Conservation (phyloP, 2,797 vertebrate genomes). For the Takifugu ocellatus region DNA sequence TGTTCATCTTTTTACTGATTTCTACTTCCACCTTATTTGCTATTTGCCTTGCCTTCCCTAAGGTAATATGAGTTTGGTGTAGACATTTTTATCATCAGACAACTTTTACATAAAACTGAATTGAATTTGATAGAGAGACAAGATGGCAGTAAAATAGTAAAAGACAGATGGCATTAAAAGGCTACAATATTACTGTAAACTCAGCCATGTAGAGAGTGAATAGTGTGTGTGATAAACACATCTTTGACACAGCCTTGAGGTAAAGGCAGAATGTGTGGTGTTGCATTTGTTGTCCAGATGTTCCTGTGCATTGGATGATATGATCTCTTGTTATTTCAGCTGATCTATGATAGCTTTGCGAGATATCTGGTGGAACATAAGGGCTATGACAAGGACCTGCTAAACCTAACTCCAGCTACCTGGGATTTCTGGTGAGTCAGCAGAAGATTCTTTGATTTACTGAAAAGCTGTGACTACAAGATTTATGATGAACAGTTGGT, state of each 20-base stretch:
- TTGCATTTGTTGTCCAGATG: too few relatives aligned
- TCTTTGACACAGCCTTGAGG: too few relatives aligned
- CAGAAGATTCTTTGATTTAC: neutral
- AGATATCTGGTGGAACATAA: constrained; percentile 88
- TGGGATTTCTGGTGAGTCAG: constrained; percentile 93
- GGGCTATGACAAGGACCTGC: constrained; percentile 86
- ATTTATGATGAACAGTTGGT: neutral
- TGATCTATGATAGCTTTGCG: constrained; percentile 94
- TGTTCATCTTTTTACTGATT: too few relatives aligned
- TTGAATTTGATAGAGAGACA: too few relatives aligned
- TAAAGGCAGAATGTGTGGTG: too few relatives aligned
- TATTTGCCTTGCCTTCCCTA: neutral
- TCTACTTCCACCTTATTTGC: too few relatives aligned
- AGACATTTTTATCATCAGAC: neutral
- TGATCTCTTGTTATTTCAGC: constrained; percentile 69
- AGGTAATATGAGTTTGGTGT: neutral
- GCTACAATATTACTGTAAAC: too few relatives aligned
- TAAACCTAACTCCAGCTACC: constrained; percentile 81
- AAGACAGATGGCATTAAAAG: too few relatives aligned
- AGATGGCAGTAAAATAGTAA: too few relatives aligned
- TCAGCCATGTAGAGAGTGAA: too few relatives aligned
- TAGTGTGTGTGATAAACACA: too few relatives aligned
- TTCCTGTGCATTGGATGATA: neutral
- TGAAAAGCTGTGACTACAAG: neutral
- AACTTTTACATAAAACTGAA: neutral